Conservation (phyloP, 2,888 invertebrate species). For the Scelioninae gen. 2 region DNA sequence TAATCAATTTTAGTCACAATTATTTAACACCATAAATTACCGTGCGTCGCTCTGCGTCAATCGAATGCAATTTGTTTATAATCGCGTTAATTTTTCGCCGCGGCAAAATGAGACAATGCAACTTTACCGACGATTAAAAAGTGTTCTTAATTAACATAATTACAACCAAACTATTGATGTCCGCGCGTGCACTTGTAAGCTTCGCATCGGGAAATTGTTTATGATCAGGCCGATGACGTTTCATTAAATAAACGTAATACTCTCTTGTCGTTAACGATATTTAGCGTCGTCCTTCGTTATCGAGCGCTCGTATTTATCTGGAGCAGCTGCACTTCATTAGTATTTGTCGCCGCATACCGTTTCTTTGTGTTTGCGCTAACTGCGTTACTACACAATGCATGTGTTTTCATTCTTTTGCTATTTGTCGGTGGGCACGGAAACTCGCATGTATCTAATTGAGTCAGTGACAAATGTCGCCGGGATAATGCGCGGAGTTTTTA, state of each 20-base stretch:
- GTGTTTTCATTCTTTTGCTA: constrained; percentile 50
- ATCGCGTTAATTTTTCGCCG: too few relatives aligned
- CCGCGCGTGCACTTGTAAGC: too few relatives aligned
- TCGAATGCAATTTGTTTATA: too few relatives aligned
- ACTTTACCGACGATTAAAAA: too few relatives aligned
- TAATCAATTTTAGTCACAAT: too few relatives aligned
- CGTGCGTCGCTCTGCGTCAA: neutral
- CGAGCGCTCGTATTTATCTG: constrained; percentile 49
- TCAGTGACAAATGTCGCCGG: constrained; percentile 13
- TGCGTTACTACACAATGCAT: constrained; percentile 40
- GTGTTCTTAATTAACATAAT: too few relatives aligned
- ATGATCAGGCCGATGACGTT: constrained; percentile 25
- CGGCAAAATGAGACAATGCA: too few relatives aligned
- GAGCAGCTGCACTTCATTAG: constrained; percentile 55
- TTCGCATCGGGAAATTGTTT: constrained; percentile 6
- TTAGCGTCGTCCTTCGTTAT: constrained; percentile 53
- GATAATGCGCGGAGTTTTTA: constrained; percentile 22
- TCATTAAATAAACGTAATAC: constrained; percentile 38
- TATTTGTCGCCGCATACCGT: constrained; percentile 46
- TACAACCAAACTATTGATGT: too few relatives aligned
- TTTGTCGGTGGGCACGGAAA: constrained; percentile 40
- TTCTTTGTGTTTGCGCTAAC: constrained; percentile 51
- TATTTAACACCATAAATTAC: too few relatives aligned
- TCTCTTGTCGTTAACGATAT: constrained; percentile 41
- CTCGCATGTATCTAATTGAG: constrained; percentile 46